Conservation (phyloP, 1,140 invertebrate genomes). For the Arctopsyche grandis region DNA sequence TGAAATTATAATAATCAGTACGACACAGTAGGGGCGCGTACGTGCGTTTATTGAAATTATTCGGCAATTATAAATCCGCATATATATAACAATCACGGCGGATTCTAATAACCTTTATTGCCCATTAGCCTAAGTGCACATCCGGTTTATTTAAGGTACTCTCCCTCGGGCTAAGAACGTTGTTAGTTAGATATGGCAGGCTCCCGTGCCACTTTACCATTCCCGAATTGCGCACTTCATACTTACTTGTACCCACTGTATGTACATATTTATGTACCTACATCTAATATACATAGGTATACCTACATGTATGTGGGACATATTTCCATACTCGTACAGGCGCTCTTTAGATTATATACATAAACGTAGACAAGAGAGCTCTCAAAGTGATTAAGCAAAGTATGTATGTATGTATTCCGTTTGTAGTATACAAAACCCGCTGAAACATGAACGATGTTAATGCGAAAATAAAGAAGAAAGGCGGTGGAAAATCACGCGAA, state of each 20-base stretch:
- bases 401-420: too few relatives aligned
- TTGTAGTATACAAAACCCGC: conserved; percentile 17
- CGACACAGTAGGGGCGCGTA: not conserved
- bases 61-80: conserved; percentile 14
- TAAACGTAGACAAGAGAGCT: not conserved
- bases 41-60: not conserved
- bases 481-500: not conserved
- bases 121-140: conserved; percentile 40
- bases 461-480: conserved; percentile 3
- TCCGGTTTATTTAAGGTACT: conserved; percentile 34
- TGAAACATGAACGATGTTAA: not conserved
- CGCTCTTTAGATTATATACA: not conserved
- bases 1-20: too few relatives aligned
- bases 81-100: conserved; percentile 1
- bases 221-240: conserved; percentile 27
- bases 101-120: conserved; percentile 33
- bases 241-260: not conserved
- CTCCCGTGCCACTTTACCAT: conserved; percentile 26
- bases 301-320: not conserved
- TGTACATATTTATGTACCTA: not conserved
- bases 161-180: conserved; percentile 2
- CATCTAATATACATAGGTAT: too few relatives aligned
- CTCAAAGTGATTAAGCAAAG: conserved; percentile 41
- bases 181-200: conserved; percentile 23
- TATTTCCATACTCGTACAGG: not conserved